Evolutionary conservation across 1,140 invertebrate genomes (phyloP).

Genomic region (Stratiolaelaps scimitus): DNA sequence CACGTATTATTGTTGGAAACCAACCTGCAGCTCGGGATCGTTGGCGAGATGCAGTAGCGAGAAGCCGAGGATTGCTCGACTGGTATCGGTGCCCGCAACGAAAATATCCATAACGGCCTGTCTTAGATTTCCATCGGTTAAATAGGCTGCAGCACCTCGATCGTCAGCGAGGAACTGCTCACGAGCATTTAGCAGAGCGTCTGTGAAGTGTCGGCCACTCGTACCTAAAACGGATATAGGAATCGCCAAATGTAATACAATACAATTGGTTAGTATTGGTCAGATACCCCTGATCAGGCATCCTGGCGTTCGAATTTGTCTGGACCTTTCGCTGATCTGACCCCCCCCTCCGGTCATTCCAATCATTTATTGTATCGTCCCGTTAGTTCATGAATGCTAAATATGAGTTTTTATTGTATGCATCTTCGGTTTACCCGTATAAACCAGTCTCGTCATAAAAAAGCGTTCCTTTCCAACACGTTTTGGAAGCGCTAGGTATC

Average conservation of each 20-base stretch:
- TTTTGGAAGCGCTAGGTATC: too few relatives aligned
- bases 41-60: background rate
- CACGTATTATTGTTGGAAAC: background rate
- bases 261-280: too few relatives aligned
- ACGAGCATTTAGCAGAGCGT: background rate
- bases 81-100: constrained; percentile 3
- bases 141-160: background rate
- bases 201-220: background rate
- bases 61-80: background rate
- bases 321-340: too few relatives aligned
- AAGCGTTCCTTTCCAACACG: too few relatives aligned
- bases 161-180: constrained; percentile 12
- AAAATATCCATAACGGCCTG: background rate
- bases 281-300: too few relatives aligned
- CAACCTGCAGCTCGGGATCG: background rate
- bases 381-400: too few relatives aligned
- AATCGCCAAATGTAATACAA: background rate
- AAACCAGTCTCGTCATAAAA: too few relatives aligned
- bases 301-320: too few relatives aligned
- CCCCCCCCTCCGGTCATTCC: too few relatives aligned
- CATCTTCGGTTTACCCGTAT: too few relatives aligned
- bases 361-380: too few relatives aligned
- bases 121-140: background rate
- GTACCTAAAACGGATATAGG: background rate
- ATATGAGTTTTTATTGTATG: too few relatives aligned